Evolutionary conservation across 2,797 vertebrate species (phyloP).

Genomic region (Erithacus rubecula): DNA sequence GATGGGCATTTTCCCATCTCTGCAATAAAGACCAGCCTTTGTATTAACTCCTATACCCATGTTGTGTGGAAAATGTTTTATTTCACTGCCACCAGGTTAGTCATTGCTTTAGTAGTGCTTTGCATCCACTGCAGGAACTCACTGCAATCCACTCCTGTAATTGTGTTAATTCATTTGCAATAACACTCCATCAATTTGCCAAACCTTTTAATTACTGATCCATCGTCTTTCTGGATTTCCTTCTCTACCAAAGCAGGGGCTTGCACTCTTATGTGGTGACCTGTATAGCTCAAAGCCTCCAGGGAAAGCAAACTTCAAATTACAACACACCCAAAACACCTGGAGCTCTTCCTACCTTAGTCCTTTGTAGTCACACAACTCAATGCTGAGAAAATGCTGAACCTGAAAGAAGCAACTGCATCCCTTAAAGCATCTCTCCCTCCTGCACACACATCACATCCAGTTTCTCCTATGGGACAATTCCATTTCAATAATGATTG

Average conservation of each 20-base stretch:
- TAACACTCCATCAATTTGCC: constrained; percentile 61
- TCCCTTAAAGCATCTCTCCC: not conserved
- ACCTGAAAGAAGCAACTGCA: not conserved
- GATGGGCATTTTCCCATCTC: not conserved
- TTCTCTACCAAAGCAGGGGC: constrained; percentile 88
- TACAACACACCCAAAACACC: not conserved
- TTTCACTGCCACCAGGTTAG: not conserved
- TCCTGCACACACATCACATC: not conserved
- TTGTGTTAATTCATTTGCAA: constrained; percentile 35
- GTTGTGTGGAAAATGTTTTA: not conserved
- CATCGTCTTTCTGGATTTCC: constrained; percentile 87
- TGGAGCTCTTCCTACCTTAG: not conserved
- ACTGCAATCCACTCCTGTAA: not conserved
- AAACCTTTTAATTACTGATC: constrained; percentile 95
- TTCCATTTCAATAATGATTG: not conserved
- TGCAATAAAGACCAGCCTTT: not conserved
- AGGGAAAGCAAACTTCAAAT: constrained; percentile 48
- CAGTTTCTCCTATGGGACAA: no score
- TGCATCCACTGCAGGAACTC: not conserved
- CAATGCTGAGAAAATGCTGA: not conserved
- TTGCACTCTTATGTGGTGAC: constrained; percentile 83
- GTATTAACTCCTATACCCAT: fast-evolving
- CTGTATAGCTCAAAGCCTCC: constrained; percentile 90
- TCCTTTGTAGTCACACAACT: not conserved
- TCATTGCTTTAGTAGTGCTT: not conserved